These are phyloP conservation scores for Perca schrenkii DNA, from an alignment of 2,113 vertebrate species.

Conservation along the genomic window DNA sequence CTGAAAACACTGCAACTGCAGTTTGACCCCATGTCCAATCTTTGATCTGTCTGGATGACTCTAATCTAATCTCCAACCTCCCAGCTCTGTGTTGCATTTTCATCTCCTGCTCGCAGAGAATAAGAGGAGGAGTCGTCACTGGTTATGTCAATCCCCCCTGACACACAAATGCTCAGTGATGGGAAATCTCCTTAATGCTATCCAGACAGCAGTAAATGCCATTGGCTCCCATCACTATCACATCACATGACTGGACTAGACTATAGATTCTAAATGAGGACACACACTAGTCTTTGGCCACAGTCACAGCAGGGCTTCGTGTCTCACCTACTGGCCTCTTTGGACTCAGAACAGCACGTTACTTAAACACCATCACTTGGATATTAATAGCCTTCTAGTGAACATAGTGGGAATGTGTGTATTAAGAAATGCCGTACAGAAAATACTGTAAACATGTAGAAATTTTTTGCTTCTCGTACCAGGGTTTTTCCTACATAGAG, in stretches of 20 bases:
- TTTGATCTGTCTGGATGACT: constrained; percentile 29
- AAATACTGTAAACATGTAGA: neutral
- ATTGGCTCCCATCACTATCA: constrained; percentile 31
- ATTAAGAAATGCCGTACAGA: neutral
- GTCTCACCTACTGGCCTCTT: constrained; percentile 60
- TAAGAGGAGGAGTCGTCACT: neutral
- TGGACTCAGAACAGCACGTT: constrained; percentile 11
- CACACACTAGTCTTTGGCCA: neutral
- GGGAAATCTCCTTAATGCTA: constrained; percentile 54
- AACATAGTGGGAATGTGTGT: neutral
- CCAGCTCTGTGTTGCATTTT: constrained; percentile 4
- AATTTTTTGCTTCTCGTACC: neutral
- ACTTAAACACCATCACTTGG: constrained; percentile 1
- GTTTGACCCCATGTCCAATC: constrained; percentile 11
- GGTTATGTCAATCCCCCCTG: constrained; percentile 26
- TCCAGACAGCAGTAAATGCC: constrained; percentile 40
- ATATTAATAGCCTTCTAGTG: constrained; percentile 24
- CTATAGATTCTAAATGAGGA: constrained; percentile 55
- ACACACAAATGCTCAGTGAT: constrained; percentile 27
- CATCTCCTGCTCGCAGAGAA: constrained; percentile 31
- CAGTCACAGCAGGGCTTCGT: neutral
- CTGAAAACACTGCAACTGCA: constrained; percentile 6
- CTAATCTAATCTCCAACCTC: constrained; percentile 14
- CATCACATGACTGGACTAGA: constrained; percentile 50
- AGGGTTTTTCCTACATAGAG: too few species aligned